phyloP scores from a whole-genome alignment of 1,140 invertebrate species.

The Panagrolaimus sp. region DNA sequence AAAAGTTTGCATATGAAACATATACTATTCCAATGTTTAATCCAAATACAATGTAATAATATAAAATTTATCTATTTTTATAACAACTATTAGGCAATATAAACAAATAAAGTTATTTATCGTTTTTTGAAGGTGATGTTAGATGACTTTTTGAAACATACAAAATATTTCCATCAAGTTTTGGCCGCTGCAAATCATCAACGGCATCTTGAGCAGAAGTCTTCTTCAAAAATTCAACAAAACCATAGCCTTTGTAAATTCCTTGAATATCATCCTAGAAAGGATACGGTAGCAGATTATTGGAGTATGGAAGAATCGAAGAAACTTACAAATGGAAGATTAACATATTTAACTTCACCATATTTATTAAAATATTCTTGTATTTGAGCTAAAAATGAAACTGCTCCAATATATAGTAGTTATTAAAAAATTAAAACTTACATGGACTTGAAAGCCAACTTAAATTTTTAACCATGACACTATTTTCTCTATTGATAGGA shows the following conservation, averaged over 20 bases:
- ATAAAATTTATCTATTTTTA: not conserved
- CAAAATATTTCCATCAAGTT: not conserved
- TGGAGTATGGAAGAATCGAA: too few species aligned
- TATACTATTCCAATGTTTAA: conserved; percentile 46
- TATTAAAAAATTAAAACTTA: not conserved
- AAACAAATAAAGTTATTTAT: not conserved
- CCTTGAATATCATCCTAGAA: not conserved
- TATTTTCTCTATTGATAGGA: not conserved
- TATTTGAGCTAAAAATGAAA: not conserved
- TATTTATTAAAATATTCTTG: conserved; percentile 2
- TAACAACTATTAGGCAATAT: conserved; percentile 5
- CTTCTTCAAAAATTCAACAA: not conserved
- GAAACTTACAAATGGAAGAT: not conserved
- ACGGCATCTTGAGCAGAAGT: not conserved
- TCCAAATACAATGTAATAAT: conserved; percentile 35
- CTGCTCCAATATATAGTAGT: not conserved
- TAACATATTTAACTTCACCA: not conserved
- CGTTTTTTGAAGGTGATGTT: not conserved
- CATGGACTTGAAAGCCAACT: conserved; percentile 2
- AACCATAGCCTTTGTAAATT: not conserved
- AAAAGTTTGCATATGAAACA: conserved; percentile 52
- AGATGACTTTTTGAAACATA: not conserved
- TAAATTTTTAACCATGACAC: not conserved
- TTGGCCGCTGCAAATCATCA: not conserved
- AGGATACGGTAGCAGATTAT: too few species aligned